Conservation (phyloP, 2,888 invertebrate species). For the Pseudococcus longispinus region DNA sequence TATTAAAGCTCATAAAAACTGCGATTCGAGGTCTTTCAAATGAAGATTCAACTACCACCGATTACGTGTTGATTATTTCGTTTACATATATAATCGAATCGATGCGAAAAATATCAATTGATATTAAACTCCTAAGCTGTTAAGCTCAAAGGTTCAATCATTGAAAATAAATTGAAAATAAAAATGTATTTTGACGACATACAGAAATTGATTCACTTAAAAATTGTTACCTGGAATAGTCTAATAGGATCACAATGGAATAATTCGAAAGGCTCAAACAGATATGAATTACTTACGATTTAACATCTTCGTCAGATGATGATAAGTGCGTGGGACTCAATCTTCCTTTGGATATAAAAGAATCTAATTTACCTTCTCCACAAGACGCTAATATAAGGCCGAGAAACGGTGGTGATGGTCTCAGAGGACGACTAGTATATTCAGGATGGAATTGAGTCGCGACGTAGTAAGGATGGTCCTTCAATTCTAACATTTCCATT, state of each 20-base stretch:
- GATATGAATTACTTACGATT: neutral
- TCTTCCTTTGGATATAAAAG: constrained; percentile 65
- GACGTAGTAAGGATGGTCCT: constrained; percentile 91
- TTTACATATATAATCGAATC: too few species aligned
- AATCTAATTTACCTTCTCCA: constrained; percentile 78
- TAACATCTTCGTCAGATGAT: neutral
- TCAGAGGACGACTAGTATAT: constrained; percentile 88
- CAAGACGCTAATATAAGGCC: constrained; percentile 91
- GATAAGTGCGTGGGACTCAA: neutral
- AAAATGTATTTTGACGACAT: neutral
- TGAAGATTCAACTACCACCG: too few species aligned
- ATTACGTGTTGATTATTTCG: too few species aligned
- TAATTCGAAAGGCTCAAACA: neutral
- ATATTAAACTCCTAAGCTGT: too few species aligned
- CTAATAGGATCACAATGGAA: neutral
- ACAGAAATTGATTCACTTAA: neutral
- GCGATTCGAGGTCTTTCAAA: too few species aligned
- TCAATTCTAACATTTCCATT: constrained; percentile 93
- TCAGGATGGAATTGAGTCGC: constrained; percentile 98
- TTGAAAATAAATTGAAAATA: neutral
- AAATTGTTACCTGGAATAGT: neutral
- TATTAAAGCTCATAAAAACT: too few species aligned
- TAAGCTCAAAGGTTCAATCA: too few species aligned
- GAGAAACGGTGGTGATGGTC: constrained; percentile 93
- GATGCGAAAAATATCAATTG: too few species aligned